These are phyloP conservation scores for Chaenocephalus aceratus DNA, from an alignment of 2,113 vertebrate genomes.

Conservation along the genomic window DNA sequence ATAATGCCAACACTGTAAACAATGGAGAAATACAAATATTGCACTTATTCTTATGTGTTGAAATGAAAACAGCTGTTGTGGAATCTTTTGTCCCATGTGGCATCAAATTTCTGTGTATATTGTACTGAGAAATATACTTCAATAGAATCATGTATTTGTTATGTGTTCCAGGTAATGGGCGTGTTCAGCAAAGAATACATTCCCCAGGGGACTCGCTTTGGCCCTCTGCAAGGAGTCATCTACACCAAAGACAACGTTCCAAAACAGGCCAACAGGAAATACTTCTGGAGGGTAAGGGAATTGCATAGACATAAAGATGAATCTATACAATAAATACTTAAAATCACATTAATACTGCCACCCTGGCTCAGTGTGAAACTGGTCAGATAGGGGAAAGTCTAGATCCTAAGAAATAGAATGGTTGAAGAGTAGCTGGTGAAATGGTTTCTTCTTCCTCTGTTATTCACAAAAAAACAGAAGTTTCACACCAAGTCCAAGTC, in stretches of 20 bases:
- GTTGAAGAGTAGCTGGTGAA: neutral
- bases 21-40: neutral
- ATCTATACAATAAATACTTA: neutral
- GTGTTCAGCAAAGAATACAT: conserved; percentile 87
- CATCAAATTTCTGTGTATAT: neutral
- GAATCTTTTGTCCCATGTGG: neutral
- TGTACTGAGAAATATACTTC: neutral
- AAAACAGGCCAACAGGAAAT: conserved; percentile 82
- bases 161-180: conserved; percentile 79
- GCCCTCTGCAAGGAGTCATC: conserved; percentile 82
- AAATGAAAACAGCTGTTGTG: neutral
- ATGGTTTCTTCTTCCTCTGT: conserved; percentile 26
- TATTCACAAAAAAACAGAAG: conserved; percentile 19
- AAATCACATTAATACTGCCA: neutral
- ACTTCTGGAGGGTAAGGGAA: conserved; percentile 86
- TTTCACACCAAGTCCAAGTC: conserved; percentile 46
- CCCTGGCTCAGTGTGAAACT: neutral
- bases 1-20: neutral
- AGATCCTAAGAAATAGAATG: conserved; percentile 2
- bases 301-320: neutral
- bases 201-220: conserved; percentile 84
- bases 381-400: neutral
- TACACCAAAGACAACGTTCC: conserved; percentile 85
- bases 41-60: neutral
- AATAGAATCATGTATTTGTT: neutral